These are phyloP conservation scores for Drosophila pallidifrons DNA, from an alignment of 1,140 invertebrate genomes.

Conservation along the genomic window DNA sequence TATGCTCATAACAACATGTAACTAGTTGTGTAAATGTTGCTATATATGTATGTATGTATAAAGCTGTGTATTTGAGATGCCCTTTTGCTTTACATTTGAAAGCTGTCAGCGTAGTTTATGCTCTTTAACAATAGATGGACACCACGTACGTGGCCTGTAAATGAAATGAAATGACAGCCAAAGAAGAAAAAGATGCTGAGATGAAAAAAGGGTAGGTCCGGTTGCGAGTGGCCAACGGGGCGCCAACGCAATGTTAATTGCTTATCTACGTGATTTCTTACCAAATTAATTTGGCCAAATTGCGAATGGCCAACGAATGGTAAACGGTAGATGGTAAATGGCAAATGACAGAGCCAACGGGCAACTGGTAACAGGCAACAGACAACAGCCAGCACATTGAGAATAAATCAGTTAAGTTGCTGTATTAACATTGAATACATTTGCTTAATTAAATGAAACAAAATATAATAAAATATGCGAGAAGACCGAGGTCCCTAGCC, in stretches of 20 bases:
- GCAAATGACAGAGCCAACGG: slow-evolving; percentile 30
- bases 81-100: slow-evolving; percentile 56
- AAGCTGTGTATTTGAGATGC: slow-evolving; percentile 42
- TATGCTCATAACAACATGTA: slow-evolving; percentile 30
- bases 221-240: slow-evolving; percentile 7
- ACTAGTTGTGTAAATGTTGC: slow-evolving; percentile 22
- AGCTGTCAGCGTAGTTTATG: slow-evolving; percentile 70
- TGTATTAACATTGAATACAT: slow-evolving; percentile 83
- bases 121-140: slow-evolving; percentile 72
- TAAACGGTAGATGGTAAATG: slow-evolving; percentile 38
- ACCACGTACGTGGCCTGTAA: slow-evolving; percentile 74
- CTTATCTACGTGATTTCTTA: slow-evolving; percentile 85
- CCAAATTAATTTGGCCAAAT: slow-evolving; percentile 84
- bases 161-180: slow-evolving; percentile 54
- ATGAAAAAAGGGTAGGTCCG: slow-evolving; percentile 7
- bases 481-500: background rate
- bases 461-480: slow-evolving; percentile 51
- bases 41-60: background rate
- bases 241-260: slow-evolving; percentile 79
- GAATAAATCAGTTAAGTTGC: slow-evolving; percentile 81
- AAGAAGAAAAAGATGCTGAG: background rate
- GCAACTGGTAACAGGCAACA: slow-evolving; percentile 27
- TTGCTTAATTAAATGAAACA: slow-evolving; percentile 77
- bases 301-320: slow-evolving; percentile 55
- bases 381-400: slow-evolving; percentile 30